phyloP scores from a whole-genome alignment of 1,140 invertebrate species.

The Heliconius himera region DNA sequence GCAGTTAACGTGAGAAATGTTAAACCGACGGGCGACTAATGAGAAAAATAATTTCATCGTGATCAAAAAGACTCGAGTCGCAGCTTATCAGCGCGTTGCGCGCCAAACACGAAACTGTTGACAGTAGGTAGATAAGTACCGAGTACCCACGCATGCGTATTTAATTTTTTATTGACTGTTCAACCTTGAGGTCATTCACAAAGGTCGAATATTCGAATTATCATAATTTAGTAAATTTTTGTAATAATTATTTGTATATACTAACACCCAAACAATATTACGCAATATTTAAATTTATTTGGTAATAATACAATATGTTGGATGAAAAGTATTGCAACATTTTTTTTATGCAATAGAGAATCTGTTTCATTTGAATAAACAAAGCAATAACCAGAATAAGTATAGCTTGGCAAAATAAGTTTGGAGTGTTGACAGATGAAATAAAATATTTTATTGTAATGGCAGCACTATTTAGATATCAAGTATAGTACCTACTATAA shows the following conservation, averaged over 20 bases:
- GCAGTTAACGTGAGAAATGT: constrained; percentile 58
- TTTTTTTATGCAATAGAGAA: neutral
- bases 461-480: too few relatives aligned
- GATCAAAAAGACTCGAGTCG: constrained; percentile 48
- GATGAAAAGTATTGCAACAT: neutral
- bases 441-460: too few relatives aligned
- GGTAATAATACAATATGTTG: neutral
- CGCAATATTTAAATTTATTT: neutral
- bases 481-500: too few relatives aligned
- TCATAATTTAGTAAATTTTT: constrained; percentile 5
- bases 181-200: constrained; percentile 58
- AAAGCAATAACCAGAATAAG: too few relatives aligned
- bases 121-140: constrained; percentile 44
- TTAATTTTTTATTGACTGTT: constrained; percentile 58
- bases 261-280: neutral
- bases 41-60: constrained; percentile 74
- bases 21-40: constrained; percentile 65
- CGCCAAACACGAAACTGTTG: constrained; percentile 55
- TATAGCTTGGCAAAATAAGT: too few relatives aligned
- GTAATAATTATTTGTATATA: constrained; percentile 25
- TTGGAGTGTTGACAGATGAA: too few relatives aligned
- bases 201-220: constrained; percentile 51
- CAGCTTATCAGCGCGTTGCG: constrained; percentile 66
- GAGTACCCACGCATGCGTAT: constrained; percentile 69
- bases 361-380: neutral